Evolutionary conservation across 1,140 invertebrate species (phyloP).

Genomic region (Lordiphosa clarofinis): DNA sequence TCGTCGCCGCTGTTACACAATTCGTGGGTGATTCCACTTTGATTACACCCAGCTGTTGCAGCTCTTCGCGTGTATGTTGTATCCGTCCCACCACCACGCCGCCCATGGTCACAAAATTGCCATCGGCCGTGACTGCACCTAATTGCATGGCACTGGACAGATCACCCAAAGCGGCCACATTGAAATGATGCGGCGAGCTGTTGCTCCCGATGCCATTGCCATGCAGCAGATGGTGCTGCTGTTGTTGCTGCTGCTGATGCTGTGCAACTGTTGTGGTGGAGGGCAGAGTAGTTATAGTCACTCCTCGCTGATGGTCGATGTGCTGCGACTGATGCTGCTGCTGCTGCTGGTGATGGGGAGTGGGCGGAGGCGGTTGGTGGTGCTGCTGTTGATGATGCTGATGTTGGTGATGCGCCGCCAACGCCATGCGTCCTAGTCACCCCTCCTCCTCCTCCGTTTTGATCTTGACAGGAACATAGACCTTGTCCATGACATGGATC

Average conservation of each 20-base stretch:
- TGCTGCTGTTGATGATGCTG: constrained; percentile 45
- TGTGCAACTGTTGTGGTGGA: constrained; percentile 51
- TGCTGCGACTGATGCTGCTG: constrained; percentile 50
- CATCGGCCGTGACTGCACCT: constrained; percentile 70
- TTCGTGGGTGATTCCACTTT: constrained; percentile 73
- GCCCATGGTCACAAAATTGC: constrained; percentile 76
- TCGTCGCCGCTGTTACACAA: constrained; percentile 32
- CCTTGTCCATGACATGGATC: constrained; percentile 79
- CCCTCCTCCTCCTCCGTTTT: constrained; percentile 79
- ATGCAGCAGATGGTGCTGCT: constrained; percentile 48
- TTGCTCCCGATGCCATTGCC: constrained; percentile 29
- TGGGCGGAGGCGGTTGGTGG: constrained; percentile 47
- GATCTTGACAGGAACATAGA: constrained; percentile 78
- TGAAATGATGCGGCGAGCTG: constrained; percentile 66
- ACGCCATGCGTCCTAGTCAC: constrained; percentile 79
- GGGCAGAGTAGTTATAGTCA: constrained; percentile 55
- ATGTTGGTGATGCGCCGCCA: constrained; percentile 56
- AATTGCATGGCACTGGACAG: constrained; percentile 68
- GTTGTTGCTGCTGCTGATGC: constrained; percentile 49
- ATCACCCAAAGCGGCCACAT: constrained; percentile 67
- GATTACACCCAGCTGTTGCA: constrained; percentile 72
- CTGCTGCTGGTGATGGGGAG: constrained; percentile 9
- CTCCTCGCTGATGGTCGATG: constrained; percentile 49
- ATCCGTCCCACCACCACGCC: constrained; percentile 73
- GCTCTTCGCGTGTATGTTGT: constrained; percentile 65